Evolutionary conservation across 2,888 invertebrate genomes (phyloP).

Genomic region (Noctua janthe): DNA sequence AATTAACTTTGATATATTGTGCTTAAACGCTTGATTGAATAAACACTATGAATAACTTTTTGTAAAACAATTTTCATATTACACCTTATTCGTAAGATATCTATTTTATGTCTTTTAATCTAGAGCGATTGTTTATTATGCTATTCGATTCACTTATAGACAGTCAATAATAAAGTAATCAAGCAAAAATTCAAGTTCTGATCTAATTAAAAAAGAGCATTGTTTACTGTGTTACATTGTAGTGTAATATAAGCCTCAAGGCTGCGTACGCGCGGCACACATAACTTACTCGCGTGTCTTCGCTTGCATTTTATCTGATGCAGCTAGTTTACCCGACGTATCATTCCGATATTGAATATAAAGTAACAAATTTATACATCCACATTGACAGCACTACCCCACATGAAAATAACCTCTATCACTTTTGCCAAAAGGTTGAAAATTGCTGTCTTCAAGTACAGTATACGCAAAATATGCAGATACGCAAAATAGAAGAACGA

Average conservation of each 20-base stretch:
- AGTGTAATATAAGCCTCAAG: slow-evolving; percentile 44
- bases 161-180: background rate
- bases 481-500: slow-evolving; percentile 42
- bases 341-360: slow-evolving; percentile 71
- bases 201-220: slow-evolving; percentile 39
- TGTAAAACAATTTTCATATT: slow-evolving; percentile 45
- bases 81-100: slow-evolving; percentile 27
- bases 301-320: slow-evolving; percentile 69
- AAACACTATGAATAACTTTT: slow-evolving; percentile 32
- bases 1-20: slow-evolving; percentile 24
- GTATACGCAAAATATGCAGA: slow-evolving; percentile 36
- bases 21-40: slow-evolving; percentile 31
- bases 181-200: slow-evolving; percentile 20
- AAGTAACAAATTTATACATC: slow-evolving; percentile 60
- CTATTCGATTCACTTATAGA: slow-evolving; percentile 5
- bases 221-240: slow-evolving; percentile 38
- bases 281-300: slow-evolving; percentile 63
- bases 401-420: background rate
- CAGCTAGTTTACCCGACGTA: slow-evolving; percentile 64
- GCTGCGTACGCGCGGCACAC: slow-evolving; percentile 22
- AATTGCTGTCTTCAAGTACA: background rate
- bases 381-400: background rate
- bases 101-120: slow-evolving; percentile 1
- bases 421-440: fast-evolving
- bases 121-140: slow-evolving; percentile 2